Conservation (phyloP, 1,140 invertebrate genomes). For the Phthorimaea operculella region DNA sequence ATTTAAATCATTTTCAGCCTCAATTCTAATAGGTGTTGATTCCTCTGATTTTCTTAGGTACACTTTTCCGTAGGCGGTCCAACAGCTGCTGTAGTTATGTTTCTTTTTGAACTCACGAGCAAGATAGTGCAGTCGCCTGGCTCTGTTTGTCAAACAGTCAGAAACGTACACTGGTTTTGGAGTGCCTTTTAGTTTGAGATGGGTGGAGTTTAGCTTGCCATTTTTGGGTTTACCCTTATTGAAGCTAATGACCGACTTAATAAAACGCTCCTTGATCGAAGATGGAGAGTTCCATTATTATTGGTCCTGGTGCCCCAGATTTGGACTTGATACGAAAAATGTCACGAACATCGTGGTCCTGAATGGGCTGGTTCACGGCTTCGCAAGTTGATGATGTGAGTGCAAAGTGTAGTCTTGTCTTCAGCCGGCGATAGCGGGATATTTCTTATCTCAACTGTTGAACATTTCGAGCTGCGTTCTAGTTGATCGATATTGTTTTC, state of each 20-base stretch:
- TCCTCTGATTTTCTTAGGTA: slow-evolving; percentile 10
- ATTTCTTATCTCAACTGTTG: not conserved
- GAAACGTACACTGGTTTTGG: slow-evolving; percentile 5
- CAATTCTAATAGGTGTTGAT: slow-evolving; percentile 5
- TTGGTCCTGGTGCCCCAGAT: not conserved
- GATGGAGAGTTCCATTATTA: not conserved
- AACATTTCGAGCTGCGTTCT: not conserved
- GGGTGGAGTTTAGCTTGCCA: not conserved
- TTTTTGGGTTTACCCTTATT: not conserved
- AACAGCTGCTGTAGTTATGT: slow-evolving; percentile 9
- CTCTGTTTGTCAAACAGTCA: slow-evolving; percentile 10
- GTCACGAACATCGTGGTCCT: not conserved
- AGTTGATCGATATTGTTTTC: not conserved
- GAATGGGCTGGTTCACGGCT: not conserved
- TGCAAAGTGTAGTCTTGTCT: not conserved
- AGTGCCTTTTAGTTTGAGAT: not conserved
- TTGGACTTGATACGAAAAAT: not conserved
- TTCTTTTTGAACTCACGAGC: slow-evolving; percentile 10
- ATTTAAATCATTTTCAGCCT: slow-evolving; percentile 9
- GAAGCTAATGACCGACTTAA: not conserved
- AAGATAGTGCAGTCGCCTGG: slow-evolving; percentile 11
- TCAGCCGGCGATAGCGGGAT: not conserved
- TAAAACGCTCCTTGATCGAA: not conserved
- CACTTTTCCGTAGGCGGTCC: slow-evolving; percentile 13
- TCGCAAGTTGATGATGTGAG: not conserved